These are phyloP conservation scores for Atopsyche davidsoni DNA, from an alignment of 1,140 invertebrate genomes.

Conservation along the genomic window DNA sequence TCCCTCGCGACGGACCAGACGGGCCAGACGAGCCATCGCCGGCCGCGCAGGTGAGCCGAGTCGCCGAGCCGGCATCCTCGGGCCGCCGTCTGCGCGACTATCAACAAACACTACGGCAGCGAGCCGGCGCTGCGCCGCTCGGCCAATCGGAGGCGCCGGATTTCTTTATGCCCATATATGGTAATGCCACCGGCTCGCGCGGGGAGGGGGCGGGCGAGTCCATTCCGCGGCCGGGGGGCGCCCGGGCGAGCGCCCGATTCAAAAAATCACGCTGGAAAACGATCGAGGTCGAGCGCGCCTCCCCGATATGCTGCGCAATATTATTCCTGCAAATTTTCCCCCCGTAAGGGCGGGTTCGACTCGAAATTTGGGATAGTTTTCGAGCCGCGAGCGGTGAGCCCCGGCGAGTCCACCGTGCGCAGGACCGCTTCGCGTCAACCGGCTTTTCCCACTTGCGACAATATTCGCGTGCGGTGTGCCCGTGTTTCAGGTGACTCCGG, in stretches of 20 bases:
- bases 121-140: slow-evolving; percentile 4
- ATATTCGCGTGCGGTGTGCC: slow-evolving; percentile 21
- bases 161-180: slow-evolving; percentile 26
- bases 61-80: too few relatives aligned
- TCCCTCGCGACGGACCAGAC: too few relatives aligned
- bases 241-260: slow-evolving; percentile 17
- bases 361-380: too few relatives aligned
- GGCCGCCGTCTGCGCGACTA: slow-evolving; percentile 14
- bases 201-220: slow-evolving; percentile 5
- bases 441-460: slow-evolving; percentile 23
- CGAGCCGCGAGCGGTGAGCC: slow-evolving; percentile 8
- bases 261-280: too few relatives aligned
- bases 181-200: slow-evolving; percentile 23
- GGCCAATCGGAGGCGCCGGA: slow-evolving; percentile 13
- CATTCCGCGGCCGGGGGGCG: background rate
- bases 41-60: too few relatives aligned
- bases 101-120: slow-evolving; percentile 10
- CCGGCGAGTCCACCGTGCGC: slow-evolving; percentile 15
- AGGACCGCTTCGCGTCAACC: slow-evolving; percentile 16
- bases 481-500: slow-evolving; percentile 17
- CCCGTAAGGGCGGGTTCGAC: too few relatives aligned
- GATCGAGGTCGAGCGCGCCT: too few relatives aligned
- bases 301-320: too few relatives aligned
- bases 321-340: too few relatives aligned
- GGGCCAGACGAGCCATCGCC: too few relatives aligned